Evolutionary conservation across 2,797 vertebrate species (phyloP).

Genomic region (Rhincodon typus): DNA sequence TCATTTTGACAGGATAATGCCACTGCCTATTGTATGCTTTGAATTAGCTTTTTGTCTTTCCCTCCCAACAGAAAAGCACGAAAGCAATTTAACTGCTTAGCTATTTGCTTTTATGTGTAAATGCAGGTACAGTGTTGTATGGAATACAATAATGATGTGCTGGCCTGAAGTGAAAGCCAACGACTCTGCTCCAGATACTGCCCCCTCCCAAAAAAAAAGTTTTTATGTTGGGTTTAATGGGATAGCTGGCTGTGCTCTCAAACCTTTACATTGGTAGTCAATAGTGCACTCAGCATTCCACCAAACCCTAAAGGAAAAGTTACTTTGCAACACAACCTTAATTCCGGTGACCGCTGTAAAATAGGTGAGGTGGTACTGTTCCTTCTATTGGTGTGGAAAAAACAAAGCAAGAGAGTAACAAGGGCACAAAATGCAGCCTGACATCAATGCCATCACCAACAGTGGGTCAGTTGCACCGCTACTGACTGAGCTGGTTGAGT

Average conservation of each 20-base stretch:
- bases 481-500: no score
- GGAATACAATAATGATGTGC: background rate
- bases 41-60: slow-evolving; percentile 17
- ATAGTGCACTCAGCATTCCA: background rate
- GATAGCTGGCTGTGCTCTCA: background rate
- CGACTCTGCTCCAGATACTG: no score
- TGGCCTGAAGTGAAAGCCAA: background rate
- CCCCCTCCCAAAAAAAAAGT: background rate
- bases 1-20: slow-evolving; percentile 1
- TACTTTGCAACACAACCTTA: background rate
- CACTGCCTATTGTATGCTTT: background rate
- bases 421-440: no score
- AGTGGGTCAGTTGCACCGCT: no score
- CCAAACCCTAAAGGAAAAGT: background rate
- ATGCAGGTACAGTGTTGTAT: background rate
- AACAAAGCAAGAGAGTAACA: no score
- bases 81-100: slow-evolving; percentile 10
- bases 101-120: slow-evolving; percentile 24
- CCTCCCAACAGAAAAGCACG: background rate
- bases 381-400: background rate
- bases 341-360: background rate
- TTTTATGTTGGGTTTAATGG: background rate
- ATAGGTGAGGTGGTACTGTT: background rate
- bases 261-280: background rate
- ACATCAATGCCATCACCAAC: no score